Percentiles rank a stretch among this genome's conserved stretches.
Evolutionary conservation across 2,888 invertebrate genomes (phyloP).

Genomic region (Ennomos quercinarius): DNA sequence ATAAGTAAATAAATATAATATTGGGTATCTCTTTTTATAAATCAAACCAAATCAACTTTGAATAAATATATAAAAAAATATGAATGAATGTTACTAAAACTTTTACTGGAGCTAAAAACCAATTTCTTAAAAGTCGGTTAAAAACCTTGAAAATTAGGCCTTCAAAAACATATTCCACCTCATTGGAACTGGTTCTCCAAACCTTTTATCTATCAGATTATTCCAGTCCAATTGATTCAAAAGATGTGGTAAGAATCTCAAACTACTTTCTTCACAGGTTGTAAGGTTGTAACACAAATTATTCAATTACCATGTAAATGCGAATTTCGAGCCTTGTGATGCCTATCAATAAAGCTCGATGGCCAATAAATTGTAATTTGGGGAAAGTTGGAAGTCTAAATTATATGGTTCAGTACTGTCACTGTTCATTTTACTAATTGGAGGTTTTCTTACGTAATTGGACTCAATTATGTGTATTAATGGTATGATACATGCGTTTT

Average conservation of each 20-base stretch:
- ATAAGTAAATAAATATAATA: no score
- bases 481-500: no score
- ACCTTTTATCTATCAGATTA: constrained; percentile 1
- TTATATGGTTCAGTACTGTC: constrained; percentile 41
- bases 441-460: constrained; percentile 17
- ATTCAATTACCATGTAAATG: constrained; percentile 49
- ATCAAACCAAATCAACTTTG: no score
- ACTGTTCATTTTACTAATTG: constrained; percentile 37
- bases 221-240: constrained; percentile 11
- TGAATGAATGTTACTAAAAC: no score
- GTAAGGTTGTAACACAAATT: constrained; percentile 39
- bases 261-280: constrained; percentile 39
- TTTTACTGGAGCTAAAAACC: no score
- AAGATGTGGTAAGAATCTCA: constrained; percentile 19
- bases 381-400: constrained; percentile 44
- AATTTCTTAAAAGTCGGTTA: no score
- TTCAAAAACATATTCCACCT: neutral
- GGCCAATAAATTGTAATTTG: constrained; percentile 44
- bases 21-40: no score
- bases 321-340: constrained; percentile 40
- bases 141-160: neutral
- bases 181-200: neutral
- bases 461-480: constrained; percentile 9
- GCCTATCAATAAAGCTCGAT: constrained; percentile 43
- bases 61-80: no score